Base-by-base conservation (phyloP, 92 coral and sea anemone genomes). In the Pocillopora grandis region DNA sequence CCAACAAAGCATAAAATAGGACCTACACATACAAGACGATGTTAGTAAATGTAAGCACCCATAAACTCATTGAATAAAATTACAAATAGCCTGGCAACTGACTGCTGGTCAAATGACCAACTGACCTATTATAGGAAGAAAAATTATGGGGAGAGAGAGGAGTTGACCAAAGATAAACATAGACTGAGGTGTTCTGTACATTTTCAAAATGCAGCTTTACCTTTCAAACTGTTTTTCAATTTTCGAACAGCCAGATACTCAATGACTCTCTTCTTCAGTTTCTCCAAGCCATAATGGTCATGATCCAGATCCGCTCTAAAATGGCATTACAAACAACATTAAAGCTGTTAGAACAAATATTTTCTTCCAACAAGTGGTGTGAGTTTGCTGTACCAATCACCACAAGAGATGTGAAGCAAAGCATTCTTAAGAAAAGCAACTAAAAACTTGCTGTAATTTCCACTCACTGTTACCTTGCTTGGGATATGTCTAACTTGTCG, bases 1-100 rank as follows among this genome's bases (percentile, higher is more conserved):
- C 98, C 98, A 72, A 95, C 98, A 78, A 95, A 92, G 76, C 97
- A 93, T 76, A 95, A 78, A 77, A 95, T 95, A 2, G 97, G 98
- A n/a, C 97, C 97, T 90, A 65, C 36, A n/a, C 97, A 95, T 90
- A 65, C 36, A 84, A 73, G 37, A 37, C 35, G 66, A 66, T 7
- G 12, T 16, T 20, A 14, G 31, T 11, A 27, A 3, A 10, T 15
- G 62, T 3, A 12, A 59, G 62, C 10, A 59, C 62, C 14, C 18
- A 16, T 12, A 59, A 59, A 10, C 14, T 1, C 0, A 12, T 59
- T 59, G 3, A 59, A 59, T 12, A 12, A n/a, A 5, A 8, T 19
- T 2, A 8, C 23, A 17, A 19, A 17, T 2, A 10, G n/a, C 0
- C 68, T 19, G n/a, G 3, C 69, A 1, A n/a, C 31, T 62, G 67